Percentiles rank a stretch among this genome's conserved stretches.
Evolutionary conservation across 30 jellyfish, hydroid and myxozoan genomes (phyloP).

Genomic region (Morbakka virulenta): DNA sequence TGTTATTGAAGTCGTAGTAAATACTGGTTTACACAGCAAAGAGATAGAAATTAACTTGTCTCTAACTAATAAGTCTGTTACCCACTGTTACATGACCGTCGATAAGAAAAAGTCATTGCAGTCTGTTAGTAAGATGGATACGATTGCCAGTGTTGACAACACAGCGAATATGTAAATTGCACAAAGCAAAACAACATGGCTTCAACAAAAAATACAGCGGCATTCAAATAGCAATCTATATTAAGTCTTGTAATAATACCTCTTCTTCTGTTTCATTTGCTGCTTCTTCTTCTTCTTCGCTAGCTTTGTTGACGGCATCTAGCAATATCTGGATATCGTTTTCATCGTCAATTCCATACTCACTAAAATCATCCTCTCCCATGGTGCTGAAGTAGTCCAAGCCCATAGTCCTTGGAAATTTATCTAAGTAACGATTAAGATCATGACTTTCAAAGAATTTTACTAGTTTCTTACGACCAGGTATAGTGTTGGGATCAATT

Average conservation of each 20-base stretch:
- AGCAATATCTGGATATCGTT: slow-evolving; percentile 64
- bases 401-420: slow-evolving; percentile 73
- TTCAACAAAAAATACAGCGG: too few relatives aligned
- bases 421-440: slow-evolving; percentile 55
- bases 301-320: slow-evolving; percentile 88
- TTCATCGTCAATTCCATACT: slow-evolving; percentile 79
- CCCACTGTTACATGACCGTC: too few relatives aligned
- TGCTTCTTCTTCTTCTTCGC: slow-evolving; percentile 80
- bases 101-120: too few relatives aligned
- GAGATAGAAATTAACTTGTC: too few relatives aligned
- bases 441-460: slow-evolving; percentile 62
- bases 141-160: too few relatives aligned
- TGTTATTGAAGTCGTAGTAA: too few relatives aligned
- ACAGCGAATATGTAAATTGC: too few relatives aligned
- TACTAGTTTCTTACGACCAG: slow-evolving; percentile 86
- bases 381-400: slow-evolving; percentile 83
- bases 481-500: slow-evolving; percentile 69
- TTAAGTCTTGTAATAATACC: not conserved
- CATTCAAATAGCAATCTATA: too few relatives aligned
- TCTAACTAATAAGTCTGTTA: too few relatives aligned
- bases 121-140: too few relatives aligned
- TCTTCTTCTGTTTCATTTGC: slow-evolving; percentile 28
- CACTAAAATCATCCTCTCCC: slow-evolving; percentile 92
- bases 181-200: too few relatives aligned
- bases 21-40: too few relatives aligned